These are phyloP conservation scores for Calcarius ornatus DNA, from an alignment of 2,113 vertebrate genomes.

Conservation along the genomic window DNA sequence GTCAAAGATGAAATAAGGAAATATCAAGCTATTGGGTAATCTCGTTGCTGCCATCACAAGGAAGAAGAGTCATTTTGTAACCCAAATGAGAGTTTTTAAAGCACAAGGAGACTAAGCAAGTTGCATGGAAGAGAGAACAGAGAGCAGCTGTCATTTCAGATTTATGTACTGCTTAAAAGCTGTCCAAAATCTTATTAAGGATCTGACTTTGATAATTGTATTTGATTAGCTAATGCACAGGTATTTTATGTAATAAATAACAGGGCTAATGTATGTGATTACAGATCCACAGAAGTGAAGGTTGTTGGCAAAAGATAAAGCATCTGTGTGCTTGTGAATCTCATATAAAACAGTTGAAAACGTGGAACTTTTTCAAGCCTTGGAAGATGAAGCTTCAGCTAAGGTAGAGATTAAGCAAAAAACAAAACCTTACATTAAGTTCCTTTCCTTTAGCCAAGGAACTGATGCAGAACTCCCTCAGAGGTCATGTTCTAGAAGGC, in stretches of 20 bases:
- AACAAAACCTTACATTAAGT: fast-evolving
- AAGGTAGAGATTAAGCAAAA: not conserved
- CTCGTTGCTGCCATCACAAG: not conserved
- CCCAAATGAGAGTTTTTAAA: not conserved
- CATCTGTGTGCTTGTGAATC: not conserved
- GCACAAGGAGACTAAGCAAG: not conserved
- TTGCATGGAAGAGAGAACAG: not conserved
- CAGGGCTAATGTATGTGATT: not conserved
- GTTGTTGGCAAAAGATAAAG: not conserved
- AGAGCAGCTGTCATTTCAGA: not conserved
- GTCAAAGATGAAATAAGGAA: not conserved
- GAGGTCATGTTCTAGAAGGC: not conserved
- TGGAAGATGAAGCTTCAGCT: not conserved
- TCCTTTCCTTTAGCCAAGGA: not conserved
- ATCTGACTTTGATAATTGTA: not conserved
- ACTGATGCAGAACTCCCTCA: not conserved
- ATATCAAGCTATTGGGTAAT: not conserved
- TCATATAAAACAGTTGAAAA: not conserved
- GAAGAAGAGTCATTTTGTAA: not conserved
- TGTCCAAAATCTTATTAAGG: not conserved
- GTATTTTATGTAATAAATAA: not conserved
- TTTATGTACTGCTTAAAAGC: not conserved
- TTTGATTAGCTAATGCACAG: not conserved
- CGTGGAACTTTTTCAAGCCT: not conserved
- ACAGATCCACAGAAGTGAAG: not conserved